Evolutionary conservation across 64 coral and sea anemone genomes (phyloP), one percentile per base, ranked within the genome.

Genomic region (Montipora cactus): DNA sequence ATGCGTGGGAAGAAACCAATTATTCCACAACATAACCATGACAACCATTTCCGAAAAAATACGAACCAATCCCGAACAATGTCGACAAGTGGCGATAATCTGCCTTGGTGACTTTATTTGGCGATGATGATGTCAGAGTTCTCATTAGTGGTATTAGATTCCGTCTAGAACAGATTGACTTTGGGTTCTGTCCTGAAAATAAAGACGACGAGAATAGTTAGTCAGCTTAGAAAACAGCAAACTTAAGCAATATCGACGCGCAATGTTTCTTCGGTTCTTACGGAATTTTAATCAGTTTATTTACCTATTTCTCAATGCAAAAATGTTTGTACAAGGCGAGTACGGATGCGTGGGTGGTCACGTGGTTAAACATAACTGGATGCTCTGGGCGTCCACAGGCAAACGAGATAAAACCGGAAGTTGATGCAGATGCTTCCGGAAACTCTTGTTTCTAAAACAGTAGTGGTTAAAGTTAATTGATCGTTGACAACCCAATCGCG

Each of bases 31-130:
- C 82, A 86, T 49, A 72, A 45, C 82, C 82, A 86, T 86, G 82
- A 86, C 82, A 71, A 86, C 82, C 82, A 86, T 86, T 86, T 86
- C 82, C 82, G 82, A 86, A 47, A 44, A 86, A 86, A 86, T 86
- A 86, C 82, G 82, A 86, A 86, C 82, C 82, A 86, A 86, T 86
- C 82, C 82, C 82, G 82, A 86, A 51, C 15, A 67, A n/a, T 71
- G 44, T 86, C 82, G 82, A 86, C 64, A 86, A 86, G 82, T 86
- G 66, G 46, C 64, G 82, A 69, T 71, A 69, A 21, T n/a, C n/a
- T 86, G 55, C 18, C 11, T 23, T 45, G 68, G 66, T 51, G 62
- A 69, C 82, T 71, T 78, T 86, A 86, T 86, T 71, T 86, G 82
- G 82, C 19, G 66, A 11, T 86, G 44, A 10, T 86, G 82, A 86